Evolutionary conservation across 2,797 vertebrate species (phyloP).

Genomic region (Sebastes trivittatus): DNA sequence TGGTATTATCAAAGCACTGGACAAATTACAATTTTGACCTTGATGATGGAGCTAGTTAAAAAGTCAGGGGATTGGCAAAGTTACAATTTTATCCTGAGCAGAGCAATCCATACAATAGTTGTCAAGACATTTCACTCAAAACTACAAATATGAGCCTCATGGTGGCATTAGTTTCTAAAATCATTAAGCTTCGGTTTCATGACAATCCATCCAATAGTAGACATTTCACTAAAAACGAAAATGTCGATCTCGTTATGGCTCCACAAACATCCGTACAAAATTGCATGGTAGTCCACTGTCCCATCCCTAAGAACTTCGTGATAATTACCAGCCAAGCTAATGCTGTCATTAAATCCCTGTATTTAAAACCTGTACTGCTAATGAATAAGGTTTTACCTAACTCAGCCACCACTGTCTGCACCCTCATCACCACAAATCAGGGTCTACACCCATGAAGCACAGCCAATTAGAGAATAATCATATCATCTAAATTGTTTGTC

Average conservation of each 20-base stretch:
- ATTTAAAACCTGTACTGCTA: not conserved
- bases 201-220: no score
- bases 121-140: not conserved
- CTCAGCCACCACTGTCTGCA: not conserved
- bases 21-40: not conserved
- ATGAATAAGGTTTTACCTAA: not conserved
- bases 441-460: conserved; percentile 32
- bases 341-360: not conserved
- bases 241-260: no score
- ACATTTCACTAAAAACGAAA: no score
- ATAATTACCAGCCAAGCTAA: not conserved
- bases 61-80: not conserved
- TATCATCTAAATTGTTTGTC: conserved; percentile 51
- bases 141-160: no score
- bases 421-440: conserved; percentile 37
- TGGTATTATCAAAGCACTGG: not conserved
- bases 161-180: no score
- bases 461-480: conserved; percentile 53
- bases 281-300: not conserved
- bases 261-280: not conserved
- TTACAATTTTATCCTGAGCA: no score
- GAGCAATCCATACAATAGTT: not conserved
- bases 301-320: not conserved
- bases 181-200: not conserved
- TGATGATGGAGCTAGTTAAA: not conserved